Percentiles rank a stretch among this genome's conserved stretches.
Conservation (phyloP, 2,113 vertebrate species). For the Micronisus gabar region DNA sequence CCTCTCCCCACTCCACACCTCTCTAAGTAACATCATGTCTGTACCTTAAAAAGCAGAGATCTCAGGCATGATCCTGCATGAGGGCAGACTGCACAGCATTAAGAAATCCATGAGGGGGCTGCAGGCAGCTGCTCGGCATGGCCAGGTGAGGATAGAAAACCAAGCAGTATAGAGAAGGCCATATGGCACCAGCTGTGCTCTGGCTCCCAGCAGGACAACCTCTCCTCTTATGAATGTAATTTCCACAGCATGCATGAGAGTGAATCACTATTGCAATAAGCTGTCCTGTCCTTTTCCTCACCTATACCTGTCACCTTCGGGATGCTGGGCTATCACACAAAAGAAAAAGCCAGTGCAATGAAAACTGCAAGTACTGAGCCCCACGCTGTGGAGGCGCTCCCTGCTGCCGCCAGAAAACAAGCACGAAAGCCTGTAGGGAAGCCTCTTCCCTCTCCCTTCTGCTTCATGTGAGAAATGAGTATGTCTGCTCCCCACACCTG, state of each 20-base stretch:
- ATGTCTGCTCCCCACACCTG: neutral
- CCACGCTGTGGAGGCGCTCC: neutral
- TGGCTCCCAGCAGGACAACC: neutral
- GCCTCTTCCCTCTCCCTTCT: neutral
- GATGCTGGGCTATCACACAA: neutral
- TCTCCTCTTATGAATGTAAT: neutral
- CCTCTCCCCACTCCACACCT: neutral
- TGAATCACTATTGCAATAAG: neutral
- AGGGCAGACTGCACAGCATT: neutral
- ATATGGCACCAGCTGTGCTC: slow-evolving; percentile 46
- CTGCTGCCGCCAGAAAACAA: neutral
- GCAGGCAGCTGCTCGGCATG: neutral
- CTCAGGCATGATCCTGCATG: neutral
- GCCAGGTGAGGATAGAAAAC: neutral
- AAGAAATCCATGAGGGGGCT: neutral
- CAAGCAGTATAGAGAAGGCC: neutral
- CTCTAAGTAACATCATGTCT: neutral
- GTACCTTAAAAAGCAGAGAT: neutral
- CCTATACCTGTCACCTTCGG: neutral
- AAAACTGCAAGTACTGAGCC: neutral
- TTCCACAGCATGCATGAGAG: neutral
- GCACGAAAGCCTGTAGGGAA: neutral
- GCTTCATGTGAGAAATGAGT: neutral
- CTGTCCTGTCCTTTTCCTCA: neutral
- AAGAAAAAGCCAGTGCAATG: rapidly evolving